Conservation (phyloP, 1,140 invertebrate species). For the Drosophila suzukii region DNA sequence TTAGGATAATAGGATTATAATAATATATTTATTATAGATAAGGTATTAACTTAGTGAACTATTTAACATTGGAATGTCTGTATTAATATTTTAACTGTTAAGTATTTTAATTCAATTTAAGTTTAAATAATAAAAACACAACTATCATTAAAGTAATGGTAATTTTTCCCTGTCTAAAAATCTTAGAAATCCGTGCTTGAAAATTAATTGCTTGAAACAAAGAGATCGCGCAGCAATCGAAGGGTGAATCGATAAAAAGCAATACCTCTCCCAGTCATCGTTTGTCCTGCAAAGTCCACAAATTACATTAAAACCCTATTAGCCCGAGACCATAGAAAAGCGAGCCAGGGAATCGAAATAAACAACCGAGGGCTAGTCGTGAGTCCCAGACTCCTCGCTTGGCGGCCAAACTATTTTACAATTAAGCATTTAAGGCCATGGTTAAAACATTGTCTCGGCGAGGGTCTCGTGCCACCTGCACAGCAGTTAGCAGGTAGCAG, state of each 20-base stretch:
- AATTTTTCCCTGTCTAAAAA: not conserved
- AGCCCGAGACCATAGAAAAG: not conserved
- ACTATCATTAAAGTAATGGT: too few relatives aligned
- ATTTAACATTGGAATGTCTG: too few relatives aligned
- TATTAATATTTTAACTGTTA: too few relatives aligned
- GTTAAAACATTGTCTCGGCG: conserved; percentile 52
- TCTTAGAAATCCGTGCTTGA: not conserved
- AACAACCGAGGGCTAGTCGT: conserved; percentile 15
- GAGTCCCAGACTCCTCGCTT: conserved; percentile 11
- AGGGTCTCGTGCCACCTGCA: conserved; percentile 21
- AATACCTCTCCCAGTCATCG: conserved; percentile 8
- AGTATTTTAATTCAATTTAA: too few relatives aligned
- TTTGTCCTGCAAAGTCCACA: conserved; percentile 7
- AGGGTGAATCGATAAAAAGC: conserved; percentile 7
- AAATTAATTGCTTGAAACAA: conserved; percentile 7
- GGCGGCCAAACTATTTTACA: conserved; percentile 56
- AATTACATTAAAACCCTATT: conserved; percentile 46
- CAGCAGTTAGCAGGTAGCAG: conserved; percentile 33
- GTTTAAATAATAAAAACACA: too few relatives aligned
- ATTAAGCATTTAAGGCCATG: conserved; percentile 63
- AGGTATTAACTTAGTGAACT: too few relatives aligned
- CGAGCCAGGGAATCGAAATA: conserved; percentile 12
- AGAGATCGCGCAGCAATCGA: conserved; percentile 2
- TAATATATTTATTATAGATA: too few relatives aligned
- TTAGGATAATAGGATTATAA: too few relatives aligned